Evolutionary conservation across 2,113 vertebrate species (phyloP), one percentile per base, ranked within the genome.

Genomic region (Cyanoramphus novaezelandiae): DNA sequence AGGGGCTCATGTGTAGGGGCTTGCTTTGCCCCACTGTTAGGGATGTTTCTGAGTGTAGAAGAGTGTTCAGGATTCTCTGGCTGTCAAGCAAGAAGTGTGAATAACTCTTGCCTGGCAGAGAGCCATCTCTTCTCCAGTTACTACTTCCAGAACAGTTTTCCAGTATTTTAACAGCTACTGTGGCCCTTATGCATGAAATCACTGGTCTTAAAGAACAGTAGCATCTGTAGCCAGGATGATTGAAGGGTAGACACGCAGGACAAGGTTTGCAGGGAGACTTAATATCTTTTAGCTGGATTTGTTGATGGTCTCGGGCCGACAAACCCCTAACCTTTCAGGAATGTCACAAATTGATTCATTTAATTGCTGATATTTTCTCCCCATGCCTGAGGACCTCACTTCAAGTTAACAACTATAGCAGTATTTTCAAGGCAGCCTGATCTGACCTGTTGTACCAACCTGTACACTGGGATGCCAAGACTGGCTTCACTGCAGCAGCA

Each of bases 381-480:
- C 44, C 29, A 3, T 75, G 47, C 47, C 4, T 4, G 0, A 4
- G 6, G 31, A 64, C 43, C 39, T 80, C n/a, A 23, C 57, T 47
- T 64, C 8, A 41, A 17, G 68, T 28, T 69, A 49, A 20, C 14
- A 8, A 19, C 57, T 18, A 9, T 4, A 2, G 17, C 1, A 1
- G 20, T 31, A 17, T 76, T 35, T 81, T 64, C 53, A 35, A 28
- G 52, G n/a, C 37, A 74, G 44, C 46, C 44, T 46, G 5, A 25
- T 31, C 16, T 69, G 55, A 21, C 8, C 31, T 75, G 53, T 27
- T 57, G 28, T 68, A 33, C 17, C 23, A 50, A 19, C 3, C 5
- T 2, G 5, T 24, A 28, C 17, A 25, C 25, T 29, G 5, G 8
- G 25, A 63, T 33, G 18, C 29, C 3, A 2, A 2, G 3, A 11